Evolutionary conservation across 2,888 invertebrate genomes (phyloP), one percentile per base, ranked within the genome.

Genomic region (Dasysyrphus tricinctus): DNA sequence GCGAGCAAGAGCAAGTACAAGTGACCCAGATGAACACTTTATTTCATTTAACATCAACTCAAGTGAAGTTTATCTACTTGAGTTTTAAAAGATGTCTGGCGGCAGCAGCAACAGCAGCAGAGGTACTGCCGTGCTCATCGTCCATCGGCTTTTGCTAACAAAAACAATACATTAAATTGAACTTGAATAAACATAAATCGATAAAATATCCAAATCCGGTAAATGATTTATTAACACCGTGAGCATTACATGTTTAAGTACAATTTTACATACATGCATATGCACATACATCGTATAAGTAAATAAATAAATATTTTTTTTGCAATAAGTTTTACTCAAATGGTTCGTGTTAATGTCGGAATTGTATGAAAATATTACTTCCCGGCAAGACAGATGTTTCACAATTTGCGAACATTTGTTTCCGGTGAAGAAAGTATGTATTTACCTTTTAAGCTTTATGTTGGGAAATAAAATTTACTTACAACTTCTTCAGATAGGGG

Each of bases 171-270:
- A 77, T 77, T 73, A 44, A 19, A 73, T 61, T 83, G 61, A 83
- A 75, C 83, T 79, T 83, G 70, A 83, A 57, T 49, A 39, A 42
- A 39, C 69, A 70, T 79, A 75, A 74, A 83, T 83, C 75, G 75
- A 79, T 74, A 63, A 74, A 61, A 54, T 54, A 78, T 69, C 49
- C 44, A 54, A 63, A 73, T 73, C 69, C 14, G 19, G 56, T 44
- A 37, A 49, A 79, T 83, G 75, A 83, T 83, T 83, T 83, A 83
- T 83, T 70, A 70, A 57, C 51, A 63, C 63, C 59, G 77, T 63
- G 57, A 37, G 59, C 49, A 49, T 57, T 9, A 32, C 12, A 19
- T 19, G 42, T 42, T 11, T 29, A 44, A n/a, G 44, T 44, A 63
- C 6, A 32, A 54, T 29, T 24, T 24, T 24, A 24, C 24, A 24